Base-by-base conservation (phyloP, 2,797 vertebrate species). In the Balearica regulorum region DNA sequence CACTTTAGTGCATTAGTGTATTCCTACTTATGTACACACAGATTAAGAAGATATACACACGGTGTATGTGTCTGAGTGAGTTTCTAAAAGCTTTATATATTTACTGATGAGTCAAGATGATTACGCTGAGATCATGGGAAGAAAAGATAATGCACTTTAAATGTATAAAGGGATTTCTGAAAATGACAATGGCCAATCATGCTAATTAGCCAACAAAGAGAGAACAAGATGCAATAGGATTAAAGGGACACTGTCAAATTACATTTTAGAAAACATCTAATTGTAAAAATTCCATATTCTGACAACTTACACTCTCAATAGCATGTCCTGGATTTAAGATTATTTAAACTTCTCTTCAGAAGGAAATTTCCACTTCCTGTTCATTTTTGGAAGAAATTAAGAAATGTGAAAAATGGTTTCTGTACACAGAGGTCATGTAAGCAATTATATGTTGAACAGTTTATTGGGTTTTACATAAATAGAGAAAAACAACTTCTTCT, bases 161-260 rank as follows among this genome's bases (percentile, higher is more conserved):
- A 84, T 71, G 25, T 84, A 41, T 51, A 84, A 87, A 71, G 18
- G 43, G 58, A 68, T 81, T 75, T 90, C 69, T 77, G 53, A 89
- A 73, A 89, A 89, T 69, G 16, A 82, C 83, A 87, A 68, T 46
- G 39, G 48, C 17, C 9, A 89, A 81, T 94, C 58, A 92, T 96
- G 91, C n/a, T 87, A 96, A 96, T 95, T 94, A 96, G 46, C 25
- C 13, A 87, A 87, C 49, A 91, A 93, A 91, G 70, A 93, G 78
- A 90, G 66, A 95, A 91, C 25, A 82, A 57, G 83, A 61, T 76
- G 51, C 68, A 90, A 77, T 78, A 71, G 7, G 33, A 89, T 91
- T 94, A 87, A 93, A 95, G 35, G 20, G 61, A 94, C 31, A 26
- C 46, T 65, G 83, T 91, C 82, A 94, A 90, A 83, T 62, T 80